Conservation (phyloP, 53 echinoderm and acorn worm genomes). For the Actinopyga echinites region DNA sequence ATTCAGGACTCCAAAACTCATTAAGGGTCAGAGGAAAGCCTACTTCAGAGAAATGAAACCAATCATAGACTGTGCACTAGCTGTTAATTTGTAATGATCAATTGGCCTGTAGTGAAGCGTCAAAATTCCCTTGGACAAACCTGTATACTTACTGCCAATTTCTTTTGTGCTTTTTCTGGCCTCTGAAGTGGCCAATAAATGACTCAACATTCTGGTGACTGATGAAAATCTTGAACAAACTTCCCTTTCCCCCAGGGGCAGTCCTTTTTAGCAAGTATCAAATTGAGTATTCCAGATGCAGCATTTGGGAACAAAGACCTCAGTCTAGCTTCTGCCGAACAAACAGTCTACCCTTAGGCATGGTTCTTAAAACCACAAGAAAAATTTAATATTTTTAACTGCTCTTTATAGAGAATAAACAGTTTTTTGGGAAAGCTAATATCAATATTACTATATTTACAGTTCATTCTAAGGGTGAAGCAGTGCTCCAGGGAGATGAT, state of each 20-base stretch:
- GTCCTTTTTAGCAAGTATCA: slow-evolving; percentile 26
- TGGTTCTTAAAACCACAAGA: slow-evolving; percentile 2
- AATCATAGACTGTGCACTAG: too few species aligned
- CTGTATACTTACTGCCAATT: too few species aligned
- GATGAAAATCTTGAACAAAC: background rate
- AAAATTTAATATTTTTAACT: slow-evolving; percentile 15
- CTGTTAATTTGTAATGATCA: too few species aligned
- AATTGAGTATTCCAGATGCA: slow-evolving; percentile 28
- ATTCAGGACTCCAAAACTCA: too few species aligned
- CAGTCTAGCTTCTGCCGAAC: slow-evolving; percentile 2
- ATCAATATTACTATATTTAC: slow-evolving; percentile 34
- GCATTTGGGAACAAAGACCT: background rate
- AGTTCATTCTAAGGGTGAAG: slow-evolving; percentile 23
- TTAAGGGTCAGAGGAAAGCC: too few species aligned
- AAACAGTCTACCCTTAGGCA: slow-evolving; percentile 15
- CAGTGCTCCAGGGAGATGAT: slow-evolving; percentile 20
- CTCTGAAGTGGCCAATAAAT: background rate
- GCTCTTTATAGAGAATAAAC: slow-evolving; percentile 9
- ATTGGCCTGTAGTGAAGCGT: too few species aligned
- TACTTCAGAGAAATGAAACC: too few species aligned
- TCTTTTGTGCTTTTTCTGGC: too few species aligned
- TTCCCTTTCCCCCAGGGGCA: background rate
- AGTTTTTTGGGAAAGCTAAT: slow-evolving; percentile 21
- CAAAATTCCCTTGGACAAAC: too few species aligned
- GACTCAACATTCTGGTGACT: slow-evolving; percentile 15